Percentiles rank a stretch among this genome's conserved stretches.
Evolutionary conservation across 2,113 vertebrate genomes (phyloP).

Genomic region (Oxygymnocypris stewartii): DNA sequence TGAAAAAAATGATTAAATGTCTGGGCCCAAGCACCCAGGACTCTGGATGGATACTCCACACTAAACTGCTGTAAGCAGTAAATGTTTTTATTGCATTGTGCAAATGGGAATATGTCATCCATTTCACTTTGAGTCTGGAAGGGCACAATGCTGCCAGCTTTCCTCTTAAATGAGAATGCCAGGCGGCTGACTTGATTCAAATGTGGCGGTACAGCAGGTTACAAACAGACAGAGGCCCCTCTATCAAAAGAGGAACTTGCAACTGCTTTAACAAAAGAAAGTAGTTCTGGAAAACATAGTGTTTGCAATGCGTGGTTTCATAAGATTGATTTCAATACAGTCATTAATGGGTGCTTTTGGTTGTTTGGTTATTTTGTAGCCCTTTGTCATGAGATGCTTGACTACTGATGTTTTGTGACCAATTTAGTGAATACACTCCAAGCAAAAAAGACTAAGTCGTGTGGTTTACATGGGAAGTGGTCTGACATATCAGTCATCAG

Average conservation of each 20-base stretch:
- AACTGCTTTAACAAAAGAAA: background rate
- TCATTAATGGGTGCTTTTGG: background rate
- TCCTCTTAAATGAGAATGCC: background rate
- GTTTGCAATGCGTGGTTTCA: conserved; percentile 2
- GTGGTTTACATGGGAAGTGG: conserved; percentile 48
- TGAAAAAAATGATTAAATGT: conserved; percentile 52
- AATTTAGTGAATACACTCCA: conserved; percentile 11
- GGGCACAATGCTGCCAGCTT: background rate
- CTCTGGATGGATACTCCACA: background rate
- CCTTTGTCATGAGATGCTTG: conserved; percentile 29
- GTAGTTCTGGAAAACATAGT: background rate
- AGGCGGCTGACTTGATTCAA: background rate
- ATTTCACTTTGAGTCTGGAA: background rate
- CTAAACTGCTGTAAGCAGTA: background rate
- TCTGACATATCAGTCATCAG: conserved; percentile 23
- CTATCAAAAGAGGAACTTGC: conserved; percentile 24
- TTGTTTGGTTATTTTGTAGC: background rate
- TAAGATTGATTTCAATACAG: background rate
- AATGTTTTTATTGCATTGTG: conserved; percentile 19
- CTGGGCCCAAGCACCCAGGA: conserved; percentile 31
- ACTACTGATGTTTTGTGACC: conserved; percentile 26
- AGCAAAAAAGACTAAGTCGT: conserved; percentile 21
- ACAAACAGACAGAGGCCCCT: background rate
- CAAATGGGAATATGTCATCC: conserved; percentile 8
- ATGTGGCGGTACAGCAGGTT: background rate